Base-by-base conservation (phyloP, 2,797 vertebrate species). In the Etheostoma nigrum region DNA sequence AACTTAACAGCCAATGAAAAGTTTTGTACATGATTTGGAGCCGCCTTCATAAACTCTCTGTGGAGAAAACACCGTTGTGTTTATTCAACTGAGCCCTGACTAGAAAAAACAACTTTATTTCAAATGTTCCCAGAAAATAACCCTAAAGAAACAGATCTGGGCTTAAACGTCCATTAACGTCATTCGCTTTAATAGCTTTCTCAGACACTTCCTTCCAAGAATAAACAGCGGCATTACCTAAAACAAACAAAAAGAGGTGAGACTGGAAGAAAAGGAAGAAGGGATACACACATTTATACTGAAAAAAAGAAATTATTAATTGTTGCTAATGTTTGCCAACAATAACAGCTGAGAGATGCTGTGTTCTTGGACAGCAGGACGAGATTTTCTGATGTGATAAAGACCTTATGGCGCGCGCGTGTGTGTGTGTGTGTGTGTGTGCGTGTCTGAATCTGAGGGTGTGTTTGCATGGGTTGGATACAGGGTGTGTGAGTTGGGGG, bases 61-160 rank as follows among this genome's bases (percentile, higher is more conserved):
- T 14, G 51, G 13, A 48, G 23, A 23, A 72, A 53, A 30, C 30
- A 72, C 53, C 76, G 30, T 30, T 59, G 48, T 14, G 21, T 71
- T 74, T 16, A n/a, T 72, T 59, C 30, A 57, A 77, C 19, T 30
- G 48, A 73, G 52, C 55, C 59, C 8, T 57, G 15, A 69, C 55
- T 2, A 47, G 42, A 71, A 58, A 72, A 61, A 63, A 67, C 33
- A 63, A 67, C 33, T 25, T 63, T 42, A 51, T 77, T 69, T 25
- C 14, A 87, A 81, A 63, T 21, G 25, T 79, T 85, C 63, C 36
- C 7, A 2, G 36, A 70, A 54, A 55, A 52, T 44, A 76, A 82
- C 59, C 60, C 60, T 69, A 45, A 72, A 74, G 54, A 82, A 67
- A 62, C 48, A 51, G 42, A 19, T 51, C 0, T 45, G 30, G 40